These are phyloP conservation scores for Volucella inflata DNA, from an alignment of 2,888 invertebrate genomes.

Conservation along the genomic window DNA sequence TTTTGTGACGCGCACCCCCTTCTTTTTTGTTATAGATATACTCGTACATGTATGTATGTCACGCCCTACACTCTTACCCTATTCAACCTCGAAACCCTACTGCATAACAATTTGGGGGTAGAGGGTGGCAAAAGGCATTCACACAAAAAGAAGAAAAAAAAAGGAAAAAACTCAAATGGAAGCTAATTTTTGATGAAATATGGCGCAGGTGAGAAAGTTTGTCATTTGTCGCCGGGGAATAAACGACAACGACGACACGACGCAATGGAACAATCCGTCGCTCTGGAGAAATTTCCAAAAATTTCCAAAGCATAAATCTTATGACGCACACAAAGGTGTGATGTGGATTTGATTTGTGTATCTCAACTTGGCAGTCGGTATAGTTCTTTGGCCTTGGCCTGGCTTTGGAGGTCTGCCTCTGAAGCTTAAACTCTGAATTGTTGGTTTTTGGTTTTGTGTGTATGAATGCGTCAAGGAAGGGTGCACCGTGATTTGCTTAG, in stretches of 20 bases:
- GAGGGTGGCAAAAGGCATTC: not conserved
- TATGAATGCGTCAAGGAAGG: slow-evolving; percentile 1
- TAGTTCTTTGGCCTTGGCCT: too few species aligned
- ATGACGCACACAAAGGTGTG: slow-evolving; percentile 47
- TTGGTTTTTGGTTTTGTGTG: not conserved
- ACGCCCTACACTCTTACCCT: not conserved
- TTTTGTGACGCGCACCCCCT: slow-evolving; percentile 32
- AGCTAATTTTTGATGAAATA: slow-evolving; percentile 69
- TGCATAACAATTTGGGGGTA: slow-evolving; percentile 21
- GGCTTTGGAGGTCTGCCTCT: too few species aligned
- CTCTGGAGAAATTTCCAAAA: slow-evolving; percentile 37
- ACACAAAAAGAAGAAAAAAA: slow-evolving; percentile 18
- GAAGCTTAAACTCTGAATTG: too few species aligned
- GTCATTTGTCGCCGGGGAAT: slow-evolving; percentile 59
- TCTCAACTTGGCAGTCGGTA: slow-evolving; percentile 31
- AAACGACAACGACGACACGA: not conserved
- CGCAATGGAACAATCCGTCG: not conserved
- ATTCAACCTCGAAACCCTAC: not conserved
- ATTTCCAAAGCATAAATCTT: slow-evolving; percentile 64
- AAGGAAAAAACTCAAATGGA: slow-evolving; percentile 11
- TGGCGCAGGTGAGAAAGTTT: slow-evolving; percentile 72
- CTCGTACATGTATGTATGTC: slow-evolving; percentile 11
- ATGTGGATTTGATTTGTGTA: slow-evolving; percentile 67
- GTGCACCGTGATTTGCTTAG: slow-evolving; percentile 43
- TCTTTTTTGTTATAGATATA: not conserved